Evolutionary conservation across 2,113 vertebrate genomes (phyloP).

Genomic region (Phyllostomus discolor): DNA sequence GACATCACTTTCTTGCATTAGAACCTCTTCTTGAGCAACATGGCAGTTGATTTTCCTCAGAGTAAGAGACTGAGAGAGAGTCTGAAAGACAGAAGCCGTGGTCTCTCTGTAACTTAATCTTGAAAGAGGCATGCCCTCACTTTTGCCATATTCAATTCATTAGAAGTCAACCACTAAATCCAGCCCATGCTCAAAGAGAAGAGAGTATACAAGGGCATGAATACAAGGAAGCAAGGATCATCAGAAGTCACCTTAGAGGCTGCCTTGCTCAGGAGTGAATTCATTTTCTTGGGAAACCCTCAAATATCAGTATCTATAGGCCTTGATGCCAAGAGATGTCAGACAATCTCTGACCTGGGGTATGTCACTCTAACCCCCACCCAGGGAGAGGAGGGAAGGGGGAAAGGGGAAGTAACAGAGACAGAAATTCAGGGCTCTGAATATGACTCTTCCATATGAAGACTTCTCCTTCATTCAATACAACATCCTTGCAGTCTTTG

Average conservation of each 20-base stretch:
- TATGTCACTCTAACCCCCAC: neutral
- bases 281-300: neutral
- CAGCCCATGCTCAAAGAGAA: neutral
- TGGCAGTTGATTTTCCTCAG: neutral
- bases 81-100: neutral
- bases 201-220: neutral
- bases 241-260: neutral
- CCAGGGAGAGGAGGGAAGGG: neutral
- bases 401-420: neutral
- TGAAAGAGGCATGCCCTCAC: neutral
- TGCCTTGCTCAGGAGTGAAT: neutral
- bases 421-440: neutral
- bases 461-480: neutral
- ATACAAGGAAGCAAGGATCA: neutral
- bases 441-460: neutral
- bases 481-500: neutral
- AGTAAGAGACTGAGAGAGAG: neutral
- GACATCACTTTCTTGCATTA: neutral
- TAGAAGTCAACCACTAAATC: neutral
- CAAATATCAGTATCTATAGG: too few species aligned
- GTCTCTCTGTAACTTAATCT: neutral
- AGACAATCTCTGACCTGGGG: too few species aligned
- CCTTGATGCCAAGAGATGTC: neutral
- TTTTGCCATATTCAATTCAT: neutral
- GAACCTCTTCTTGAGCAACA: neutral